Evolutionary conservation across 2,113 vertebrate genomes (phyloP).

Genomic region (Trinectes maculatus): DNA sequence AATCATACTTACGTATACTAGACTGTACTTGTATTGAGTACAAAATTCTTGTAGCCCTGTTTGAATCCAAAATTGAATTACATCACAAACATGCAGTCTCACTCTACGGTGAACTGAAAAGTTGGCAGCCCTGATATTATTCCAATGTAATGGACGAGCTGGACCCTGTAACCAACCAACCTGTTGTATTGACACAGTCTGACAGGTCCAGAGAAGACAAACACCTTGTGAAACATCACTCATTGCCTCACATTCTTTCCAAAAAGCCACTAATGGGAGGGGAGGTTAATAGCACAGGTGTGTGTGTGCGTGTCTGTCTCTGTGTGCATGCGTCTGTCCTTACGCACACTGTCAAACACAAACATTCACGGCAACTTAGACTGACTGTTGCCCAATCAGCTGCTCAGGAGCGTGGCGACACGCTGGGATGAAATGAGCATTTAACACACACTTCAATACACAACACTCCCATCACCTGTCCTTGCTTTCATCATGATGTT

Average conservation of each 20-base stretch:
- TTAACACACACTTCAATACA: conserved; percentile 6
- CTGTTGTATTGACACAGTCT: conserved; percentile 30
- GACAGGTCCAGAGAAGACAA: conserved; percentile 37
- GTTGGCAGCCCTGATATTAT: not conserved
- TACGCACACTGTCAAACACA: not conserved
- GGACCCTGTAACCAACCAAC: not conserved
- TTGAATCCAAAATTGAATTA: too few relatives aligned
- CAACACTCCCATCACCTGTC: conserved; percentile 22
- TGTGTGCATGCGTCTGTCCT: too few relatives aligned
- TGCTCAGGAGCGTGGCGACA: conserved; percentile 16
- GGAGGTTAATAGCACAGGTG: conserved; percentile 47
- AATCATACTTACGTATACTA: too few relatives aligned
- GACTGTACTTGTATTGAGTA: too few relatives aligned
- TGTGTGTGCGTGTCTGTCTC: conserved; percentile 37
- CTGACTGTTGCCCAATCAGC: conserved; percentile 18
- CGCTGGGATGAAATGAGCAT: conserved; percentile 2
- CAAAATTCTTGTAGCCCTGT: too few relatives aligned
- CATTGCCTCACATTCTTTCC: conserved; percentile 45
- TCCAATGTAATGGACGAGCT: not conserved
- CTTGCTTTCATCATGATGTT: conserved; percentile 34
- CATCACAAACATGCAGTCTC: not conserved
- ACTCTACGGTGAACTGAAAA: not conserved
- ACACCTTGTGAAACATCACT: conserved; percentile 21
- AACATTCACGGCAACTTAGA: not conserved
- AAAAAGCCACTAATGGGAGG: conserved; percentile 14